Evolutionary conservation across 2,888 invertebrate genomes (phyloP), one percentile per base, ranked within the genome.

Genomic region (Sinohyriopsis cumingii): DNA sequence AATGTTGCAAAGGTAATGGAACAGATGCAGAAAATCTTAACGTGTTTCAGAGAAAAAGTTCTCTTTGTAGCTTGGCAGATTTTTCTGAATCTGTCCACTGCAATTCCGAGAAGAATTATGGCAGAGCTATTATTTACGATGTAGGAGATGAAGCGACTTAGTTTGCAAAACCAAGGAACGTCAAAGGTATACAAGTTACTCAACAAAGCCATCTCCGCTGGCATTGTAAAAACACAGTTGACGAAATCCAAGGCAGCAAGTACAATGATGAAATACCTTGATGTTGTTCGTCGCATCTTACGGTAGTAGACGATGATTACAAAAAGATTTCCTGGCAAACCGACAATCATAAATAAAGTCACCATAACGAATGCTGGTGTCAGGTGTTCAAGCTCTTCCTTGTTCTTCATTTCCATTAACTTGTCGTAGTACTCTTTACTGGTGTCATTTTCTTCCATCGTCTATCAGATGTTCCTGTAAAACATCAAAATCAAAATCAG

Each of bases 311-410:
- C 74, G 5, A 80, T 67, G 18, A 80, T 75, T 0, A 82, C 82
- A 5, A 81, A 60, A 1, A 77, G 60, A 61, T 82, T 81, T 15
- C 85, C 85, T 6, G 82, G 73, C 25, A 79, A 67, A 0, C 82
- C 83, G 0, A 82, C n/a, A 3, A 78, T 20, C 77, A 84, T 81
- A n/a, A 84, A 63, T 0, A 81, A 33, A 1, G 71, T 68, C 7
- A 79, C 74, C 53, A 79, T 82, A 5, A 83, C 70, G 57, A 84
- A 79, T 1, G 84, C 79, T 0, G 85, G 84, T 19, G 80, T 45
- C 12, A 77, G 62, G 12, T 71, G 65, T 24, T 45, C 33, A 33
- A 77, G 75, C 56, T 76, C 73, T 54, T 66, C 53, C 19, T 65
- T 25, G 20, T 66, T 55, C 1, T 72, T 33, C 0, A 6, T 3